These are phyloP conservation scores for Hofmannophila pseudospretella DNA, from an alignment of 2,888 invertebrate genomes.

Conservation along the genomic window DNA sequence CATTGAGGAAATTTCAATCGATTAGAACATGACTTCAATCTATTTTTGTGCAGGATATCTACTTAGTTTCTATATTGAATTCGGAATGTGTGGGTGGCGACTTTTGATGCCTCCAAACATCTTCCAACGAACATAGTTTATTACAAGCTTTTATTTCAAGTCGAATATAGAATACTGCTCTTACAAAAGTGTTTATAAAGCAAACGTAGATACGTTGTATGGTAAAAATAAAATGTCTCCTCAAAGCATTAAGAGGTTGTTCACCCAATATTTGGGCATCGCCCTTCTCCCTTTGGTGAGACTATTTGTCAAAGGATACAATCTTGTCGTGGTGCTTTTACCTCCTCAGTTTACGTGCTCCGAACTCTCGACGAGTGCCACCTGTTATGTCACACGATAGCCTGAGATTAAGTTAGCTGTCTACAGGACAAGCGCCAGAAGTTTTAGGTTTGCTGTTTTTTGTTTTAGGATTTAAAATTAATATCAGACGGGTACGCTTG, in stretches of 20 bases:
- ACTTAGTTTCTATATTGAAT: no score
- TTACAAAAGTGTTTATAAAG: slow-evolving; percentile 29
- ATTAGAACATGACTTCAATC: no score
- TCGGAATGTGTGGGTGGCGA: slow-evolving; percentile 17
- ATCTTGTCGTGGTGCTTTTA: slow-evolving; percentile 39
- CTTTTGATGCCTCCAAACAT: slow-evolving; percentile 21
- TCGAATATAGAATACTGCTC: slow-evolving; percentile 10
- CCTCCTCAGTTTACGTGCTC: slow-evolving; percentile 36
- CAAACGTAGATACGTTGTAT: slow-evolving; percentile 44
- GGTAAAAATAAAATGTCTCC: slow-evolving; percentile 77
- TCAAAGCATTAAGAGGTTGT: slow-evolving; percentile 72
- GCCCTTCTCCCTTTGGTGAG: slow-evolving; percentile 47
- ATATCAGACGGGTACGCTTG: no score
- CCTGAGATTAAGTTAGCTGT: slow-evolving; percentile 14
- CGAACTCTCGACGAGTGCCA: slow-evolving; percentile 33
- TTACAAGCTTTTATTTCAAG: slow-evolving; percentile 15
- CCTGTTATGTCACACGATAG: slow-evolving; percentile 34
- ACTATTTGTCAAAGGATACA: slow-evolving; percentile 66
- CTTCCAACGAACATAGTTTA: slow-evolving; percentile 9
- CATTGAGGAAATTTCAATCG: slow-evolving; percentile 5
- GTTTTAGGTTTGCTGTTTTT: slow-evolving; percentile 1
- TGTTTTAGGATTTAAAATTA: slow-evolving; percentile 9
- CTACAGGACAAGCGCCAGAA: slow-evolving; percentile 10
- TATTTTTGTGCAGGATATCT: no score
- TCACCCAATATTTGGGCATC: slow-evolving; percentile 74